Base-by-base conservation (phyloP, 2,113 vertebrate species). In the Anhinga rufa region DNA sequence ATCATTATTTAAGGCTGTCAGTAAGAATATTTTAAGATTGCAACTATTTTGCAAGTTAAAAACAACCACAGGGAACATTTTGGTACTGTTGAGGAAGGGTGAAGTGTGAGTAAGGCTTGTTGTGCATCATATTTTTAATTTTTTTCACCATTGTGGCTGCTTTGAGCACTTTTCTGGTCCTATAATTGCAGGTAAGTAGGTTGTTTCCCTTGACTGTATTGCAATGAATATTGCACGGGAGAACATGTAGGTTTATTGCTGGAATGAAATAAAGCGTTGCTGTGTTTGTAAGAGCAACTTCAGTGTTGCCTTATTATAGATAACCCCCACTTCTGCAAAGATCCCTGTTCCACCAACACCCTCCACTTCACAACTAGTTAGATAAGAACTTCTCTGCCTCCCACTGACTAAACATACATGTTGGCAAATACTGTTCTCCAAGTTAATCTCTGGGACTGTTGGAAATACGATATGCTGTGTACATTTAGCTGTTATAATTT, bases 51-150 rank as follows among this genome's bases (percentile, higher is more conserved):
- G 28, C 40, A 51, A 9, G 7, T 69, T 68, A 46, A 89, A 82
- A 85, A 0, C 6, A 69, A 0, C 6, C 65, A 5, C 7, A 75
- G 20, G 10, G 12, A 34, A 77, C 21, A 6, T 54, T 61, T 85
- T 61, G 24, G n/a, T 51, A 17, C 22, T 76, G 14, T 32, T 60
- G 32, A 66, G 31, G 29, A 21, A 46, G 17, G 6, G 9, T 44
- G 71, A 83, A 32, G 38, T 62, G 11, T 51, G 34, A 80, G 25
- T 11, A 86, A 66, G 60, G 4, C 31, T 92, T 91, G 7, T 77
- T 60, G 29, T 57, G 10, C 40, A 51, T 70, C 2, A 12, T 29
- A 46, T 58, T 79, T 54, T 34, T 26, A 9, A 4, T 15, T 69
- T 36, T 62, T 76, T 80, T 31, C 26, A 21, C 6, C 2, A 3